Percentiles rank a stretch among this genome's conserved stretches.
phyloP scores from a whole-genome alignment of 2,888 invertebrate genomes.

The Syrista parreyssii region DNA sequence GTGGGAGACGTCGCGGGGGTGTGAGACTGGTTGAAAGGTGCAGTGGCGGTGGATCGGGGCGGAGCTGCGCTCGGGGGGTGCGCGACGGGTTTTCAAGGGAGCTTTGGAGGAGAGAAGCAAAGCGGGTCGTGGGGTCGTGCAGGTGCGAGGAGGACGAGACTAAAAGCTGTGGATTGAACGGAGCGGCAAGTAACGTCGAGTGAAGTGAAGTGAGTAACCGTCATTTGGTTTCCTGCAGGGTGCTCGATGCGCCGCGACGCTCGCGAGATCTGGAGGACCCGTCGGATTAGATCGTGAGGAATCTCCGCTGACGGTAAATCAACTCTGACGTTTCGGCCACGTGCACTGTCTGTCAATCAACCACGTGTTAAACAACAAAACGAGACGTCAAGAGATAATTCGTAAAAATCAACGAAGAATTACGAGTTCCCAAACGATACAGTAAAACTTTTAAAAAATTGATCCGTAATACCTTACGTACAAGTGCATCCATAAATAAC shows the following conservation, averaged over 20 bases:
- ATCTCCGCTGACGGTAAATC: no score
- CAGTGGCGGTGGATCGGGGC: constrained; percentile 44
- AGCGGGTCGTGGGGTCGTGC: constrained; percentile 44
- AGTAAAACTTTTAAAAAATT: no score
- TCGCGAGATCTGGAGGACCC: constrained; percentile 17
- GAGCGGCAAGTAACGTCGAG: constrained; percentile 10
- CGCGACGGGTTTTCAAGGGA: constrained; percentile 36
- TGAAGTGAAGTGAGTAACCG: constrained; percentile 17
- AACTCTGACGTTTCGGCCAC: no score
- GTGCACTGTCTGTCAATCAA: no score
- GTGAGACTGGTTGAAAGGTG: no score
- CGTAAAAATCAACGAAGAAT: no score
- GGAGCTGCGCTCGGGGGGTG: constrained; percentile 63
- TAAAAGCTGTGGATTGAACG: constrained; percentile 2
- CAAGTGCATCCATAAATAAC: no score
- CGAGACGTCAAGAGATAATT: no score
- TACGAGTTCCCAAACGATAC: no score
- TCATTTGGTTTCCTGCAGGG: constrained; percentile 12
- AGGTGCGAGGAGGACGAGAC: constrained; percentile 45
- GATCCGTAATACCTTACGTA: no score
- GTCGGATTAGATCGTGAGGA: constrained; percentile 17
- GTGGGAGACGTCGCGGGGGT: neutral
- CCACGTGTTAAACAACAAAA: no score
- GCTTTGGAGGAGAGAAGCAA: constrained; percentile 3
- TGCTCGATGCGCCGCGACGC: constrained; percentile 25